Conservation (phyloP, 1,140 invertebrate genomes). For the Neodiprion lecontei region DNA sequence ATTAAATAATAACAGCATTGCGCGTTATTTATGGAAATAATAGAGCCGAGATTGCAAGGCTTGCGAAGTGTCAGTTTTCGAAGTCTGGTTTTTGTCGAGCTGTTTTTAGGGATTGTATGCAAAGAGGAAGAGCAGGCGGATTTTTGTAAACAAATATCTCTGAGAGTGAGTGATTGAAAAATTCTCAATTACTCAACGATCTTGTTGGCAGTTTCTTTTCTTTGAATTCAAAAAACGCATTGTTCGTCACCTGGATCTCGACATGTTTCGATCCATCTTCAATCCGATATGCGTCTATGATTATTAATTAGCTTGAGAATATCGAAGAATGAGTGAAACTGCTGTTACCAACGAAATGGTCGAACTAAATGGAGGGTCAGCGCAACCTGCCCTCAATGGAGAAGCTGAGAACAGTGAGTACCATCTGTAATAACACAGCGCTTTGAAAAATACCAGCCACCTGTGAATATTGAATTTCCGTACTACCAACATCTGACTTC, state of each 20-base stretch:
- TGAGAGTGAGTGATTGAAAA: too few species aligned
- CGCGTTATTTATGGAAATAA: too few species aligned
- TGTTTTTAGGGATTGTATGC: too few species aligned
- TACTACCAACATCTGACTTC: background rate
- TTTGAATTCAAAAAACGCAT: too few species aligned
- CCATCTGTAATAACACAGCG: constrained; percentile 6
- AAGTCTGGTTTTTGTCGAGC: too few species aligned
- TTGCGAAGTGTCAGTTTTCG: too few species aligned
- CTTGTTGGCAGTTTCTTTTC: too few species aligned
- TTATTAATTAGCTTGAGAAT: background rate
- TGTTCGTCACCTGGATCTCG: background rate
- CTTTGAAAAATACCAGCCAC: background rate
- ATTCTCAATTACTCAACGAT: too few species aligned
- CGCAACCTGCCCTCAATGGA: constrained; percentile 42
- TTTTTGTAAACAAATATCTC: background rate
- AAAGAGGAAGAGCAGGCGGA: too few species aligned
- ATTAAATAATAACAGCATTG: too few species aligned
- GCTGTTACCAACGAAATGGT: constrained; percentile 30
- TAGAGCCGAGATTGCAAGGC: too few species aligned
- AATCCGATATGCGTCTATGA: background rate
- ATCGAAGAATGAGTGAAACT: constrained; percentile 40
- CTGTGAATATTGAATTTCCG: background rate
- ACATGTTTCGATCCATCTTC: background rate
- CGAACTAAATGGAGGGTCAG: constrained; percentile 38
- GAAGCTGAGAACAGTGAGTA: constrained; percentile 40